Percentiles rank a stretch among this genome's conserved stretches.
Conservation (phyloP, 2,113 vertebrate species). For the Brachyistius frenatus region DNA sequence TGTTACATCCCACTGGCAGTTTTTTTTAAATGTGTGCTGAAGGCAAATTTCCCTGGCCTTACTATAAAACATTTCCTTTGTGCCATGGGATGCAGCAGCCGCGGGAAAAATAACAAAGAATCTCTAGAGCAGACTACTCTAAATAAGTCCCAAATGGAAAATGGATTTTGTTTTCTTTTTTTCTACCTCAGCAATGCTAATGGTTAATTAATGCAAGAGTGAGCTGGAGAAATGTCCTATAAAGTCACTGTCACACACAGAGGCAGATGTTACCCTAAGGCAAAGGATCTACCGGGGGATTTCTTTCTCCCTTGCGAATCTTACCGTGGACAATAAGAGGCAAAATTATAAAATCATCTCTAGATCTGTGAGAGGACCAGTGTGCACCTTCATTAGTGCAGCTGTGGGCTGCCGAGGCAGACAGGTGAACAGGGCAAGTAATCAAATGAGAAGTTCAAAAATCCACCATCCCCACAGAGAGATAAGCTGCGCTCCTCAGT, state of each 20-base stretch:
- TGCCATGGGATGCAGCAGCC: conserved; percentile 58
- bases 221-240: conserved; percentile 56
- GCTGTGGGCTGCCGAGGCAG: conserved; percentile 64
- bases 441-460: conserved; percentile 78
- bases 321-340: conserved; percentile 54
- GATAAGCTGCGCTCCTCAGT: conserved; percentile 70
- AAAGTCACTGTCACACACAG: conserved; percentile 55
- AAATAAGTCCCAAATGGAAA: conserved; percentile 70
- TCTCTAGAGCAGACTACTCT: conserved; percentile 61
- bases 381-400: conserved; percentile 73
- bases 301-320: conserved; percentile 18
- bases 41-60: conserved; percentile 56
- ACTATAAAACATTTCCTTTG: conserved; percentile 49
- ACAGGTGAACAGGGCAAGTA: conserved; percentile 77
- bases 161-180: conserved; percentile 36
- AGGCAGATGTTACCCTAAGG: conserved; percentile 76
- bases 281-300: conserved; percentile 55
- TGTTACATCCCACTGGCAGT: conserved; percentile 58
- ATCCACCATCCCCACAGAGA: conserved; percentile 68
- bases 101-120: conserved; percentile 66
- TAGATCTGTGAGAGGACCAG: conserved; percentile 48
- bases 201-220: conserved; percentile 74
- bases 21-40: conserved; percentile 57
- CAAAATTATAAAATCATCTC: conserved; percentile 65
- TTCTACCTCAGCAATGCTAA: conserved; percentile 57